Evolutionary conservation across 2,888 invertebrate genomes (phyloP), one percentile per base, ranked within the genome.

Genomic region (Phengaris arion): DNA sequence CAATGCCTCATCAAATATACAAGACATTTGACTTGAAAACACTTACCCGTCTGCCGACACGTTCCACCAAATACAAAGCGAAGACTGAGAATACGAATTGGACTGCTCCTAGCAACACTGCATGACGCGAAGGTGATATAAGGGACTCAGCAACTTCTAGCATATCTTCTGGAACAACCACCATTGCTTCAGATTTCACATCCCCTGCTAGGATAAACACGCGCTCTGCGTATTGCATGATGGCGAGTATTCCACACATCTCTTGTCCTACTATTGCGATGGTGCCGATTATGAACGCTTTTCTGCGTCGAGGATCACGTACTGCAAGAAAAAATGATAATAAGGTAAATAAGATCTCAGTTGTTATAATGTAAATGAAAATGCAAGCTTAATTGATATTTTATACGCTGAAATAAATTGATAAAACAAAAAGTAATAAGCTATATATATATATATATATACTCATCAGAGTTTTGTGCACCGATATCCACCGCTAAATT

Each of bases 151-250:
- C 52, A 52, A 52, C 52, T 12, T 52, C 64, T 35, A 12, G 12
- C 13, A 5, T 59, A 1, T 64, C 35, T 64, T 6, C 64, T 4
- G 13, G 10, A 2, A 64, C 35, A 35, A 45, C 22, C 9, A 15
- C 48, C 48, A 48, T 59, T 6, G 64, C 45, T 12, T 45, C 35
- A 64, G 35, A 64, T 8, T 13, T 64, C 45, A 35, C 64, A 6
- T 64, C 83, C 10, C 82, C 77, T 15, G 88, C 87, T 69, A 90
- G 79, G 74, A 85, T 81, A 81, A 91, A 89, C 76, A 88, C 86
- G 22, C 87, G 86, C 82, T 91, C 90, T 3, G 91, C 91, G 81
- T 88, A 91, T 83, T 90, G 90, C 80, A 90, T 81, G 75, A 91
- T 83, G 51, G 91, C 85, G 59, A 89, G 84, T 76, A 90, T 83